These are phyloP conservation scores for Aphelenchoides besseyi DNA, from an alignment of 1,140 invertebrate genomes.

Conservation along the genomic window DNA sequence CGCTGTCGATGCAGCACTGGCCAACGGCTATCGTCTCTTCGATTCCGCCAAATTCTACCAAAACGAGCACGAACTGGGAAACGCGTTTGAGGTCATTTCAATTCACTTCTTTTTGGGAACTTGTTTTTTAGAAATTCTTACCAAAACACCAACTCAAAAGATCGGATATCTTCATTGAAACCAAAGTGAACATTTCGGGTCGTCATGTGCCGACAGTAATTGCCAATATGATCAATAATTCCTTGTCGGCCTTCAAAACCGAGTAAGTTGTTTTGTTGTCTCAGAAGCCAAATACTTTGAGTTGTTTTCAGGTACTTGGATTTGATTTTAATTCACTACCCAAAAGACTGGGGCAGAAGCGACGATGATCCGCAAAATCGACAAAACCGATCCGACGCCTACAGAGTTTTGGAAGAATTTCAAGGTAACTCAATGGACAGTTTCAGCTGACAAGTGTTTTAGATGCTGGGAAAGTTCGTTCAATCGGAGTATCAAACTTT, in stretches of 20 bases:
- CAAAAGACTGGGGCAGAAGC: conserved; percentile 37
- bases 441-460: too few relatives aligned
- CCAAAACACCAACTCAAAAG: conserved; percentile 27
- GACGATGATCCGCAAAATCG: conserved; percentile 33
- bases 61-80: conserved; percentile 43
- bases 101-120: conserved; percentile 15
- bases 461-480: conserved; percentile 66
- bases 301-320: conserved; percentile 39
- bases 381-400: conserved; percentile 21
- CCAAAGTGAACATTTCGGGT: conserved; percentile 15
- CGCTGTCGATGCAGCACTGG: conserved; percentile 45
- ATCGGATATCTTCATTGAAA: conserved; percentile 29
- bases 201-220: not conserved
- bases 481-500: conserved; percentile 82
- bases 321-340: conserved; percentile 43
- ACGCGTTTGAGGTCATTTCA: conserved; percentile 37
- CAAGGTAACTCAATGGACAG: conserved; percentile 24
- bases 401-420: conserved; percentile 35
- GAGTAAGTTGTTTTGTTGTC: conserved; percentile 24
- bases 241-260: conserved; percentile 22
- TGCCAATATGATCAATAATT: conserved; percentile 19
- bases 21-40: conserved; percentile 39
- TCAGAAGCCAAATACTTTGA: conserved; percentile 16
- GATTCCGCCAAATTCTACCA: conserved; percentile 49
- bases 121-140: conserved; percentile 25